Percentiles rank a stretch among this genome's conserved stretches.
Evolutionary conservation across 2,797 vertebrate species (phyloP).

Genomic region (Falco rusticolus): DNA sequence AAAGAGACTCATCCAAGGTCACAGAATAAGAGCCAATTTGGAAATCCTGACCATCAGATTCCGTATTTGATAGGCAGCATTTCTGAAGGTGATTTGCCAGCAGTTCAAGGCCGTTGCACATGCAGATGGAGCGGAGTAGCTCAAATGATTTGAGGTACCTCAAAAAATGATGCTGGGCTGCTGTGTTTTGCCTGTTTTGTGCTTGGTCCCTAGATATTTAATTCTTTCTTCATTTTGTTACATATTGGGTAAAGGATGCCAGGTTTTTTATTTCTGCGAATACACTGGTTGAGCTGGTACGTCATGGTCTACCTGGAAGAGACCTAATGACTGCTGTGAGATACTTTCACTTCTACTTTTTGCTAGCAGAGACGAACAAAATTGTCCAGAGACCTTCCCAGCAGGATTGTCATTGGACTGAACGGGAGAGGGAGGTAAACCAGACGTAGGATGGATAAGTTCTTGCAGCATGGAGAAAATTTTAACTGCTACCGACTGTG

Average conservation of each 20-base stretch:
- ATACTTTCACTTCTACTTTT: background rate
- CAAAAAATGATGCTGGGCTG: background rate
- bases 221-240: background rate
- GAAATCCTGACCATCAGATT: background rate
- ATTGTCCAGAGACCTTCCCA: background rate
- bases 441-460: background rate
- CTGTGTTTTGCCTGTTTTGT: background rate
- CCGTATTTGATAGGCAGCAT: background rate
- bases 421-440: background rate
- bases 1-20: background rate
- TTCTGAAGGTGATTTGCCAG: background rate
- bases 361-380: background rate
- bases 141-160: background rate
- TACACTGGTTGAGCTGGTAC: background rate
- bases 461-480: background rate
- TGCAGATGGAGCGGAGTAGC: background rate
- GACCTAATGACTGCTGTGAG: background rate
- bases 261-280: background rate
- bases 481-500: background rate
- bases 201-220: background rate
- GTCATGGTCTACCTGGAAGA: background rate
- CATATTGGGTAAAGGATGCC: background rate
- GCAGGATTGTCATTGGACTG: background rate
- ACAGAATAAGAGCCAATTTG: background rate
- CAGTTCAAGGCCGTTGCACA: background rate